Conservation (phyloP, 2,888 invertebrate genomes). For the Leucozona laternaria region DNA sequence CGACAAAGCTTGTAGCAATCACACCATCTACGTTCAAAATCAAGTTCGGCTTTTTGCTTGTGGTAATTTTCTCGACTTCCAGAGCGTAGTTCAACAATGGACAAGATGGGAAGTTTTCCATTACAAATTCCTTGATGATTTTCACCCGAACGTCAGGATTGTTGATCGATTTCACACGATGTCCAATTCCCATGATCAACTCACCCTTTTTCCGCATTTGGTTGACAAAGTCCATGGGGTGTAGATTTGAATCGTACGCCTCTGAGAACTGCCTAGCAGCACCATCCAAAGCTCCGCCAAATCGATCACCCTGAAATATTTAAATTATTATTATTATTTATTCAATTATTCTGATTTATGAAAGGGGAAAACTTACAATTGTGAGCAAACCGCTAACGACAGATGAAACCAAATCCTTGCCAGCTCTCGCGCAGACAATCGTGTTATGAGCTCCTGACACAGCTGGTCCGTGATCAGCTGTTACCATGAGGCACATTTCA, state of each 20-base stretch:
- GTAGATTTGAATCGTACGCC: conserved; percentile 96
- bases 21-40: conserved; percentile 99
- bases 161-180: conserved; percentile 95
- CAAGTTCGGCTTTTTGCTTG: conserved; percentile 99
- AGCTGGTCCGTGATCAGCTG: conserved; percentile 99
- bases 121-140: conserved; percentile 97
- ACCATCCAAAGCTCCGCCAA: conserved; percentile 99
- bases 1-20: conserved; percentile 98
- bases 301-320: conserved; percentile 93
- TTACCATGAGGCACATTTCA: conserved; percentile 99
- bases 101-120: conserved; percentile 96
- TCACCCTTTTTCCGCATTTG: conserved; percentile 98
- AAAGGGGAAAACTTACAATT: conserved; percentile 89
- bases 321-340: background rate
- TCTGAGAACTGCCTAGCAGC: conserved; percentile 98
- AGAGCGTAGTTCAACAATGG: conserved; percentile 98
- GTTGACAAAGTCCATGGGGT: conserved; percentile 99
- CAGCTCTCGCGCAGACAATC: conserved; percentile 98
- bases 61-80: conserved; percentile 99
- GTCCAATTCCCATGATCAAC: conserved; percentile 99
- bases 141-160: conserved; percentile 99
- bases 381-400: conserved; percentile 98
- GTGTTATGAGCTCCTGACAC: conserved; percentile 99
- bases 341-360: background rate
- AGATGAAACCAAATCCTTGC: conserved; percentile 98